phyloP scores from a whole-genome alignment of 2,113 vertebrate species.

The Antechinus flavipes region DNA sequence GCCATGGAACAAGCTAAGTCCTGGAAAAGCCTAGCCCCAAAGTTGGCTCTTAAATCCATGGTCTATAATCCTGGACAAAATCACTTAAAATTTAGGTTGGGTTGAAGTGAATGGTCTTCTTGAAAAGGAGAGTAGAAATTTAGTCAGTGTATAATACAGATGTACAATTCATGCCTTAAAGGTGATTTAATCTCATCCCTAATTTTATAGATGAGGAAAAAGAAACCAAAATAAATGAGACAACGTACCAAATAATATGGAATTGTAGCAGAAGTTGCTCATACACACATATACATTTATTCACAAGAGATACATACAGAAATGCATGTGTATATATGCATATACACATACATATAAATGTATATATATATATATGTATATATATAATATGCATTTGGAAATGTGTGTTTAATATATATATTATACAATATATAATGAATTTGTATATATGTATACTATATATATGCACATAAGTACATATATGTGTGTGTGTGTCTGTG shows the following conservation, averaged over 20 bases:
- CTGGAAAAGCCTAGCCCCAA: neutral
- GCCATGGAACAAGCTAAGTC: neutral
- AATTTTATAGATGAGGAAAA: neutral
- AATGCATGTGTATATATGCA: too few species aligned
- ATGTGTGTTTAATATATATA: too few species aligned
- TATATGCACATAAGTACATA: too few species aligned
- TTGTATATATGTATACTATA: too few species aligned
- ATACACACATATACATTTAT: neutral
- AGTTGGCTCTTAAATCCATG: neutral
- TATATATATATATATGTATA: too few species aligned
- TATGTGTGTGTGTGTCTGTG: too few species aligned
- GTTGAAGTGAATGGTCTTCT: neutral
- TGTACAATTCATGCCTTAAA: neutral
- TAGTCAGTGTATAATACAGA: neutral
- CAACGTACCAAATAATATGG: neutral
- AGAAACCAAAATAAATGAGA: neutral
- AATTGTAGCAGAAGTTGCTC: neutral
- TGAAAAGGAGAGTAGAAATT: neutral
- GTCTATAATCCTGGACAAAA: neutral
- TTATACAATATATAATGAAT: too few species aligned
- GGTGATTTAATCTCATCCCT: neutral
- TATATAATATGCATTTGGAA: too few species aligned
- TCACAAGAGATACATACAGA: neutral
- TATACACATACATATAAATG: too few species aligned
- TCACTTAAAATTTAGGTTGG: neutral